These are phyloP conservation scores for Patiria miniata DNA, from an alignment of 35 echinoderm and acorn worm genomes.

Conservation along the genomic window DNA sequence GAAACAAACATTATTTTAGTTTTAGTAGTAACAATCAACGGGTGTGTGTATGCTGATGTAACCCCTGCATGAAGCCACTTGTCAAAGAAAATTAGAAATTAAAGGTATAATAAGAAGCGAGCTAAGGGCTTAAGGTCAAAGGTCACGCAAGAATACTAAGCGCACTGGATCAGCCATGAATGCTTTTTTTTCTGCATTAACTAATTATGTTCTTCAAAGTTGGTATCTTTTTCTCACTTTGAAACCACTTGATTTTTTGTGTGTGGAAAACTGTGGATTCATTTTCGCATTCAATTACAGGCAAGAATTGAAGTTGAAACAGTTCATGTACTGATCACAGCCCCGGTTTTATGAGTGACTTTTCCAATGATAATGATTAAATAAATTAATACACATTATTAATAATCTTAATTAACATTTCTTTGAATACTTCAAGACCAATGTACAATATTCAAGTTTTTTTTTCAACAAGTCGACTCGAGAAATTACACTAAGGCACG, in stretches of 20 bases:
- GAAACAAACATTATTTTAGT: slow-evolving; percentile 5
- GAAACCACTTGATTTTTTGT: no score
- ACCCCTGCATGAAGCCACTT: slow-evolving; percentile 7
- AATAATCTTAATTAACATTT: neutral
- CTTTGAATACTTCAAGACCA: slow-evolving; percentile 16
- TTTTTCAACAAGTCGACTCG: neutral
- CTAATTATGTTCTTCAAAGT: neutral
- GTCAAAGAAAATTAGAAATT: neutral
- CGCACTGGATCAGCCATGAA: slow-evolving; percentile 24
- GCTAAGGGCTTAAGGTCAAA: neutral
- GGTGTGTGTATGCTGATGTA: neutral
- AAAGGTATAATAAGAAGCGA: neutral
- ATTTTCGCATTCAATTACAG: neutral
- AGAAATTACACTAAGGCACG: no score
- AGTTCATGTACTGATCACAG: slow-evolving; percentile 16
- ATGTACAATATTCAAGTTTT: neutral
- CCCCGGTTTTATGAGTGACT: neutral
- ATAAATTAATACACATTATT: slow-evolving; percentile 26
- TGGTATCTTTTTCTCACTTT: neutral
- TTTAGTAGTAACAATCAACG: slow-evolving; percentile 17
- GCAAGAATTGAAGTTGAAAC: slow-evolving; percentile 21
- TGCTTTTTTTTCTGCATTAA: slow-evolving; percentile 25
- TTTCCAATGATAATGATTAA: neutral
- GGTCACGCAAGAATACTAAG: slow-evolving; percentile 25
- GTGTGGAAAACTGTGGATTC: no score